A percentile compares a stretch with the other conserved stretches of the same genome.
phyloP scores from a whole-genome alignment of 2,888 invertebrate species.

The Pilophorus perplexus region DNA sequence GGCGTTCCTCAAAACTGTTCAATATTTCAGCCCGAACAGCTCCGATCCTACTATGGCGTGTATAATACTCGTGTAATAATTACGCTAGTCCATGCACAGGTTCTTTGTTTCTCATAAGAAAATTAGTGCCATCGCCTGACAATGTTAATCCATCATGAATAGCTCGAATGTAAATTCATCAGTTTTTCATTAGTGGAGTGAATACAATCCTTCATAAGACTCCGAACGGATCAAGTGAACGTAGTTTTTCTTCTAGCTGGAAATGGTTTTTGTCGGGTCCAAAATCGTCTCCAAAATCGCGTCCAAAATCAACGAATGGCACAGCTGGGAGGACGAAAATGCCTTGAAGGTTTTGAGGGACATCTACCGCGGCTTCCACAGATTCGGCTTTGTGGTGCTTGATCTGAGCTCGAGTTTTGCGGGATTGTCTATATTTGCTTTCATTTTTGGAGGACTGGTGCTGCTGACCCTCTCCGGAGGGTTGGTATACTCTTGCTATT shows the following conservation, averaged over 20 bases:
- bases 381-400: background rate
- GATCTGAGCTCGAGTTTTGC: slow-evolving; percentile 20
- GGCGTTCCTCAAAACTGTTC: too few species aligned
- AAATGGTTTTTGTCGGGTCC: slow-evolving; percentile 3
- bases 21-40: too few species aligned
- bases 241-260: background rate
- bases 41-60: too few species aligned
- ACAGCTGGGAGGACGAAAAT: slow-evolving; percentile 30
- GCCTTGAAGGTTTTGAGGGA: background rate
- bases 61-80: too few species aligned
- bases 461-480: background rate
- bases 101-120: too few species aligned
- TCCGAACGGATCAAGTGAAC: too few species aligned
- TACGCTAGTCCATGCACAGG: too few species aligned
- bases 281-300: slow-evolving; percentile 11
- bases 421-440: background rate
- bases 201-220: too few species aligned
- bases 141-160: too few species aligned
- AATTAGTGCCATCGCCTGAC: too few species aligned
- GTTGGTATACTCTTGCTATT: background rate
- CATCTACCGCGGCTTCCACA: slow-evolving; percentile 2
- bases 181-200: too few species aligned
- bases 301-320: background rate
- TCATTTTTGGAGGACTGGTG: background rate
- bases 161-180: too few species aligned